phyloP scores from a whole-genome alignment of 2,888 invertebrate genomes.

The Machimus atricapillus region DNA sequence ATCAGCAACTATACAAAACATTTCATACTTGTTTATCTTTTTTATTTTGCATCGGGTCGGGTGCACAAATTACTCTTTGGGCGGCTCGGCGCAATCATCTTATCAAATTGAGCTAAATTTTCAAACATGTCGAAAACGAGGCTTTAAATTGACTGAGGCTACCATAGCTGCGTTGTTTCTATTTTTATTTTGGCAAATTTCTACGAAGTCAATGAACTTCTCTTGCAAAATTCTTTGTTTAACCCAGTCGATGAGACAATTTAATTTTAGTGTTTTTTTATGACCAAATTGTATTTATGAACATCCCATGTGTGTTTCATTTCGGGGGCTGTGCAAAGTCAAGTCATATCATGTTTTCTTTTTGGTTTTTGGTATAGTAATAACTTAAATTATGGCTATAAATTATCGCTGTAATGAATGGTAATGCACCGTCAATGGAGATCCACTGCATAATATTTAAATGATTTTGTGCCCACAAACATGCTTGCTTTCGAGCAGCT shows the following conservation, averaged over 20 bases:
- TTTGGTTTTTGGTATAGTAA: not conserved
- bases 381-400: not conserved
- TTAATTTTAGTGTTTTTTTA: not conserved
- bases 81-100: not conserved
- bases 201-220: not conserved
- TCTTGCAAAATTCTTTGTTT: not conserved
- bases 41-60: not conserved
- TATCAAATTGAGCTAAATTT: not conserved
- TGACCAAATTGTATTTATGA: not conserved
- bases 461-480: not conserved
- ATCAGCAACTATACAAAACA: not conserved
- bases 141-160: not conserved
- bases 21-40: not conserved
- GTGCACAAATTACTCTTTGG: not conserved
- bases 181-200: not conserved
- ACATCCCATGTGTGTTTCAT: not conserved
- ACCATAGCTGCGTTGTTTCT: not conserved
- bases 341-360: not conserved
- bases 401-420: not conserved
- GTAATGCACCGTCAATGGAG: not conserved
- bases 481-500: not conserved
- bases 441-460: not conserved
- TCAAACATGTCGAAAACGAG: not conserved
- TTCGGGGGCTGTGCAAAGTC: not conserved
- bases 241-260: not conserved